These are phyloP conservation scores for Eretmocerus hayati DNA, from an alignment of 2,888 invertebrate species.

Conservation along the genomic window DNA sequence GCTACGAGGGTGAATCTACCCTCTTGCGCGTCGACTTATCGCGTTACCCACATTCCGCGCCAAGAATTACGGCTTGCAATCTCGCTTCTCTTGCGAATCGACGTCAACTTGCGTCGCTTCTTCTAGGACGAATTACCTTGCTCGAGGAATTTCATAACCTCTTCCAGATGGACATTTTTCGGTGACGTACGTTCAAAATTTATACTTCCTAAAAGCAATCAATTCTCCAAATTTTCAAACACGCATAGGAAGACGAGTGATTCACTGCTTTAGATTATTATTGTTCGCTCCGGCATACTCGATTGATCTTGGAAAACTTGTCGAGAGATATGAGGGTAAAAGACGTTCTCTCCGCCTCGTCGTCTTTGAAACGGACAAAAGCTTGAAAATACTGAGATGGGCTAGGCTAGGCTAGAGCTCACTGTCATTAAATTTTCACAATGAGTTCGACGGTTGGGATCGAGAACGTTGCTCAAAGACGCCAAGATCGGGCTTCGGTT, in stretches of 20 bases:
- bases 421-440: constrained; percentile 16
- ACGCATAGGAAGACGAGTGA: background rate
- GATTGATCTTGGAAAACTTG: no score
- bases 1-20: no score
- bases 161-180: constrained; percentile 8
- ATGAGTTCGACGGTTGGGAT: constrained; percentile 2
- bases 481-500: constrained; percentile 11
- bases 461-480: constrained; percentile 3
- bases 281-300: no score
- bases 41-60: constrained; percentile 9
- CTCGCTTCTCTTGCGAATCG: background rate
- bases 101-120: background rate
- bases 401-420: background rate
- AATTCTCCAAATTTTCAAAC: background rate
- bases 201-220: background rate
- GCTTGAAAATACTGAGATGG: constrained; percentile 4
- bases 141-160: constrained; percentile 17
- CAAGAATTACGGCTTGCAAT: constrained; percentile 18
- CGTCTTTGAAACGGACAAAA: background rate
- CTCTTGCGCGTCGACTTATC: constrained; percentile 5
- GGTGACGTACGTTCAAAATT: background rate
- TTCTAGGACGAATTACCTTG: constrained; percentile 17
- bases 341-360: background rate
- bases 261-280: background rate
- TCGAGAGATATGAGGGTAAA: no score